Evolutionary conservation across 2,888 invertebrate genomes (phyloP), one percentile per base, ranked within the genome.

Genomic region (Melanophora roralis): DNA sequence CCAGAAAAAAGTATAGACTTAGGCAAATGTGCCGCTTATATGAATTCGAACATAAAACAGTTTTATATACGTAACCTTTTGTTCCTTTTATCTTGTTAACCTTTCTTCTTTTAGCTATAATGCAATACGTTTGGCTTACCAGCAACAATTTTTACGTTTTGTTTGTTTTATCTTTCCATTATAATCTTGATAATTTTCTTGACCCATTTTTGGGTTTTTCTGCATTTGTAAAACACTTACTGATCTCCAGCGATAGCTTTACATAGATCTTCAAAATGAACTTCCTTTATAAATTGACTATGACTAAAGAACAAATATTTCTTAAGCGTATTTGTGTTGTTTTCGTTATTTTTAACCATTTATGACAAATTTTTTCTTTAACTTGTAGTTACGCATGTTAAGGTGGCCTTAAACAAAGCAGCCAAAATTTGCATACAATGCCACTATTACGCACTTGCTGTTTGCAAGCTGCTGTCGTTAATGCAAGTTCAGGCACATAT

Each of bases 181-280:
- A 57, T 40, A 57, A 65, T 65, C 57, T 65, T 32, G 14, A 65
- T 57, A 2, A n/a, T 60, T 40, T 51, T 49, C 43, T 78, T 81
- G 81, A 81, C 81, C 81, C 81, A 81, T 81, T 81, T 81, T 81
- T 81, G 81, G 81, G 62, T 71, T 45, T 60, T 23, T 11, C 9
- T 9, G 40, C 59, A 34, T 43, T n/a, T 67, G n/a, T 68, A 43
- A 21, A 32, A 49, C 45, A 21, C 43, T 27, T 38, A 43, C 40
- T 36, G 78, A 68, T 75, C 59, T 51, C 8, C 2, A 9, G n/a
- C 27, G 77, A 77, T 77, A 77, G 77, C 77, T 65, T 71, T 72
- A 65, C 59, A 40, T 65, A 64, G 53, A 40, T 27, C 67, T 67
- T 9, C 59, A 74, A 57, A 59, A 27, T 60, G 27, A 71, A 65